phyloP scores from a whole-genome alignment of 64 coral and sea anemone species.

The Montipora efflorescens region DNA sequence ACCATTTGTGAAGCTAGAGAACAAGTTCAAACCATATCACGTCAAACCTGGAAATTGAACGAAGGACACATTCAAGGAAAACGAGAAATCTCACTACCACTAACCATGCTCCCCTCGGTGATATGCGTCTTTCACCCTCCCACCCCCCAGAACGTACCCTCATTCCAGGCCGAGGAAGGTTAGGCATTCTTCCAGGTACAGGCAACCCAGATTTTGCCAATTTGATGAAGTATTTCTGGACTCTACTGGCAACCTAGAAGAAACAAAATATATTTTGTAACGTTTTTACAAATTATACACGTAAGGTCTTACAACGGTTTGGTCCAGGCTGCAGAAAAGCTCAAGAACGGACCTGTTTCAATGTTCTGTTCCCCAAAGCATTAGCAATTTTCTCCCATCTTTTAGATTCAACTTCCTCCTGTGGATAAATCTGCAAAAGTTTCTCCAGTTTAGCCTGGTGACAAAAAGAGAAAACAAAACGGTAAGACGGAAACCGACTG shows the following conservation, averaged over 20 bases:
- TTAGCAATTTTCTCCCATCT: slow-evolving; percentile 98
- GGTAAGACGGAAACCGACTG: not conserved
- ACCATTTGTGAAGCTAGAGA: no score
- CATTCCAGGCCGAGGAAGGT: slow-evolving; percentile 69
- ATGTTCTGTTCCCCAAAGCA: slow-evolving; percentile 91
- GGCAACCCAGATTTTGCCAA: slow-evolving; percentile 90
- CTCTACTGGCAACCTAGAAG: slow-evolving; percentile 88
- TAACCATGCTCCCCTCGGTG: no score
- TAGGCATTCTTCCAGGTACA: slow-evolving; percentile 93
- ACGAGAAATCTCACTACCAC: no score
- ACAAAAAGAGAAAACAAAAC: not conserved
- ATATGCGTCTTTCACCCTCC: not conserved
- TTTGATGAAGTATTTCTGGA: slow-evolving; percentile 99
- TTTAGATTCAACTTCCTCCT: slow-evolving; percentile 93
- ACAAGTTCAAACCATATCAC: no score
- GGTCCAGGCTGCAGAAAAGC: not conserved
- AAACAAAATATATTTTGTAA: not conserved
- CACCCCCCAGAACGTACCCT: slow-evolving; percentile 58
- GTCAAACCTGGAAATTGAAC: no score
- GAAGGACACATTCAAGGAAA: no score
- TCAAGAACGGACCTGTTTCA: slow-evolving; percentile 78
- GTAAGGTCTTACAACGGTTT: no score
- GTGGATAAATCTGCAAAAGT: slow-evolving; percentile 92
- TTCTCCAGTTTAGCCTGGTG: slow-evolving; percentile 87
- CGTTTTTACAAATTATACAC: not conserved